Evolutionary conservation across 1,140 invertebrate species (phyloP).

Genomic region (Penaeus chinensis): DNA sequence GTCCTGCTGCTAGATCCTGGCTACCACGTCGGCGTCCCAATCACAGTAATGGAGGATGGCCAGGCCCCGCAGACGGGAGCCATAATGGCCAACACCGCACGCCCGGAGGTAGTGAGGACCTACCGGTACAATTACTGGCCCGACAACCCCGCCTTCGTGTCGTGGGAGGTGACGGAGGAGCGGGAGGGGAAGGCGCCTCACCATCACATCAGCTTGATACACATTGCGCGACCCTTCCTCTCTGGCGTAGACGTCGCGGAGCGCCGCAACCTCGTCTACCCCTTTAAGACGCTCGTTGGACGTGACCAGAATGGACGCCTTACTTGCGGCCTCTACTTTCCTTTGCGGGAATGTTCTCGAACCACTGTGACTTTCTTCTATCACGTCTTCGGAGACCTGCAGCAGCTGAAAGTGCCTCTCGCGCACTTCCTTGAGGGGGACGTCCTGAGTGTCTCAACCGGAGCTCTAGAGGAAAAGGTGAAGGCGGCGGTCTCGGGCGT

Average conservation of each 20-base stretch:
- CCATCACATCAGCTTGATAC: conserved; percentile 75
- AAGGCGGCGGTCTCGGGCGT: not conserved
- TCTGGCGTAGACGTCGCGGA: conserved; percentile 87
- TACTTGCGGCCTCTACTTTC: conserved; percentile 86
- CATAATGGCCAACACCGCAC: conserved; percentile 29
- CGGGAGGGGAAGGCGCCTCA: conserved; percentile 47
- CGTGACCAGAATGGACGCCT: conserved; percentile 84
- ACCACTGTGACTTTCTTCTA: conserved; percentile 78
- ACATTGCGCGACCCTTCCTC: conserved; percentile 80
- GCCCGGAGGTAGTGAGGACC: conserved; percentile 35
- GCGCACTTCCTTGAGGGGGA: conserved; percentile 24
- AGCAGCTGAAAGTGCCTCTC: conserved; percentile 75
- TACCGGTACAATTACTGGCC: conserved; percentile 77
- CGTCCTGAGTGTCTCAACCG: not conserved
- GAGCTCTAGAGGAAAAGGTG: not conserved
- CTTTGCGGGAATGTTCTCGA: conserved; percentile 71
- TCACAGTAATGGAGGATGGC: conserved; percentile 88
- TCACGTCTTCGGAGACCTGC: conserved; percentile 73
- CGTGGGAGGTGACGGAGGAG: conserved; percentile 80
- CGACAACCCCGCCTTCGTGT: conserved; percentile 78
- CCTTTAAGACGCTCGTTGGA: conserved; percentile 83
- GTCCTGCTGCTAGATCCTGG: conserved; percentile 87
- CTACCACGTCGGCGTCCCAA: conserved; percentile 86
- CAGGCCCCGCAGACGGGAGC: conserved; percentile 85
- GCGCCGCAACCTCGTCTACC: conserved; percentile 87